Conservation (phyloP, 2,888 invertebrate genomes). For the Gibbula magus region DNA sequence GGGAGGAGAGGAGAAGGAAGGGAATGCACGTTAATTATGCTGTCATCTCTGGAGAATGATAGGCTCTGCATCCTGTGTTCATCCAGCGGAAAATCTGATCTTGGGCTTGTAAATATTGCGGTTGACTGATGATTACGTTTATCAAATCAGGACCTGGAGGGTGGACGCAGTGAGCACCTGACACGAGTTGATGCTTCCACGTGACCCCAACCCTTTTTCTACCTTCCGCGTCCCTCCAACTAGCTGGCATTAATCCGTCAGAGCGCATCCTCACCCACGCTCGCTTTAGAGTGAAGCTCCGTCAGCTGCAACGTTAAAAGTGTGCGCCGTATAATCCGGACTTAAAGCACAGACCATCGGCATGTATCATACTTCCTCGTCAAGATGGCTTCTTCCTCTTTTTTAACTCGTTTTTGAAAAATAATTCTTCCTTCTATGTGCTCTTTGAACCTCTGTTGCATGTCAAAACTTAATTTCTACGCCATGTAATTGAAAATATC, state of each 20-base stretch:
- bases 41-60: neutral
- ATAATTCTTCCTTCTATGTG: neutral
- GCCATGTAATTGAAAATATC: conserved; percentile 13
- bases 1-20: neutral
- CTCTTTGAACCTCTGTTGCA: conserved; percentile 8
- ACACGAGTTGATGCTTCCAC: neutral
- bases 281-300: neutral
- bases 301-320: neutral
- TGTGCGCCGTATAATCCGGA: neutral
- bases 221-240: neutral
- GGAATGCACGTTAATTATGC: neutral
- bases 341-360: neutral
- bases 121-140: neutral
- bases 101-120: neutral
- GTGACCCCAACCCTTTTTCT: neutral
- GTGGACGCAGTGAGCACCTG: neutral
- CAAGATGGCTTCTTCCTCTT: neutral
- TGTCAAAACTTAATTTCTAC: conserved; percentile 15
- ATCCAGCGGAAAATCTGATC: neutral
- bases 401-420: conserved; percentile 4
- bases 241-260: neutral
- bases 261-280: neutral
- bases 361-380: neutral
- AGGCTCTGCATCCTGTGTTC: neutral
- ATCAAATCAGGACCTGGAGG: neutral